Percentiles rank a stretch among this genome's conserved stretches.
Conservation (phyloP, 2,888 invertebrate species). For the Andrena flavipes region DNA sequence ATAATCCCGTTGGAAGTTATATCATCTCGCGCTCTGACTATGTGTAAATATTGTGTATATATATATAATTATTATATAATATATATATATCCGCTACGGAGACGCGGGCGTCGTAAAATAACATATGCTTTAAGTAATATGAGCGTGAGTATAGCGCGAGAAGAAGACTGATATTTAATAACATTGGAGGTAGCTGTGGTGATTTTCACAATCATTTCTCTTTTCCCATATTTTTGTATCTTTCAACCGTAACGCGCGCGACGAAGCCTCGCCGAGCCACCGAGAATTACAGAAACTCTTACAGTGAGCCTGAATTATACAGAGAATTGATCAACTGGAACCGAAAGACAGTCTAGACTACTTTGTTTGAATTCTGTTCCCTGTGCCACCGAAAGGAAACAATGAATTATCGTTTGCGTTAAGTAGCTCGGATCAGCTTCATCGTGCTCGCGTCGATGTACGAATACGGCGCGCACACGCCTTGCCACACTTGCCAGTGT, state of each 20-base stretch:
- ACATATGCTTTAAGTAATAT: conserved; percentile 62
- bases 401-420: not conserved
- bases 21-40: conserved; percentile 75
- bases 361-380: not conserved
- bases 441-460: conserved; percentile 15
- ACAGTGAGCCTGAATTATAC: not conserved
- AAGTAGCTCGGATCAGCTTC: conserved; percentile 10
- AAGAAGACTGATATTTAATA: conserved; percentile 81
- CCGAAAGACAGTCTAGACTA: not conserved
- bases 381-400: not conserved
- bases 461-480: conserved; percentile 45
- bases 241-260: conserved; percentile 9
- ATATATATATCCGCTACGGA: conserved; percentile 58
- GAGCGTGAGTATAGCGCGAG: conserved; percentile 72
- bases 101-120: conserved; percentile 56
- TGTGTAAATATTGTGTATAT: conserved; percentile 67
- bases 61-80: conserved; percentile 66
- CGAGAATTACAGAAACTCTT: not conserved
- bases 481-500: conserved; percentile 63
- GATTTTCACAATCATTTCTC: conserved; percentile 74
- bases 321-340: not conserved
- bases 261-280: conserved; percentile 1
- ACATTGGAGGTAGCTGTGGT: conserved; percentile 83
- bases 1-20: conserved; percentile 73
- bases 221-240: conserved; percentile 22